These are phyloP conservation scores for Aphelinus certus DNA, from an alignment of 1,140 invertebrate genomes.

Conservation along the genomic window DNA sequence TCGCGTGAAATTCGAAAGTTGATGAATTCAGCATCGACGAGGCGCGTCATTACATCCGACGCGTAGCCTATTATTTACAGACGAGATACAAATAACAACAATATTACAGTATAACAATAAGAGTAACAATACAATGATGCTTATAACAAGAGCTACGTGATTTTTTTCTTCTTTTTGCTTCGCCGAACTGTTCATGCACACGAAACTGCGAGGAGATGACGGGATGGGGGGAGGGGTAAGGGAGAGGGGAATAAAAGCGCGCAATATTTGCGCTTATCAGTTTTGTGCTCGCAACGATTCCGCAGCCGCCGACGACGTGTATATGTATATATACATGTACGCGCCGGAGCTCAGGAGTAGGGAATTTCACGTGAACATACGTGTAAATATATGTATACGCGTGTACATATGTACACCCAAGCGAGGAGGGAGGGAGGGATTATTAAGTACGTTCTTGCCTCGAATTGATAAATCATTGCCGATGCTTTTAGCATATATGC, in stretches of 20 bases:
- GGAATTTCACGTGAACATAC: neutral
- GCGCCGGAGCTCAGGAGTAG: no score
- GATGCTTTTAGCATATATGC: no score
- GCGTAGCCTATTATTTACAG: slow-evolving; percentile 35
- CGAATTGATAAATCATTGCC: no score
- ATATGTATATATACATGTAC: no score
- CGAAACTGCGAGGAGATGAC: no score
- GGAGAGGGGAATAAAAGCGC: no score
- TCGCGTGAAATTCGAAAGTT: neutral
- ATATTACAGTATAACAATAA: slow-evolving; percentile 40
- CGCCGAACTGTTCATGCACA: no score
- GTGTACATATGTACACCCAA: neutral
- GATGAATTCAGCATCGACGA: neutral
- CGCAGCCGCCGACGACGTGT: no score
- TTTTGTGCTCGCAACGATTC: no score
- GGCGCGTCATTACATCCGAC: neutral
- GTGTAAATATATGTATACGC: neutral
- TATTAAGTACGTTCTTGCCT: no score
- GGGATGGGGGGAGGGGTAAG: no score
- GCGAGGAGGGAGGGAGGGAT: neutral
- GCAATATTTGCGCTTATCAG: no score
- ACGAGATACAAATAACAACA: slow-evolving; percentile 34
- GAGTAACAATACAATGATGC: slow-evolving; percentile 37
- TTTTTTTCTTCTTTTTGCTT: neutral
- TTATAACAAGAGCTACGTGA: slow-evolving; percentile 31